Evolutionary conservation across 2,888 invertebrate species (phyloP).

Genomic region (Lithophane socia): DNA sequence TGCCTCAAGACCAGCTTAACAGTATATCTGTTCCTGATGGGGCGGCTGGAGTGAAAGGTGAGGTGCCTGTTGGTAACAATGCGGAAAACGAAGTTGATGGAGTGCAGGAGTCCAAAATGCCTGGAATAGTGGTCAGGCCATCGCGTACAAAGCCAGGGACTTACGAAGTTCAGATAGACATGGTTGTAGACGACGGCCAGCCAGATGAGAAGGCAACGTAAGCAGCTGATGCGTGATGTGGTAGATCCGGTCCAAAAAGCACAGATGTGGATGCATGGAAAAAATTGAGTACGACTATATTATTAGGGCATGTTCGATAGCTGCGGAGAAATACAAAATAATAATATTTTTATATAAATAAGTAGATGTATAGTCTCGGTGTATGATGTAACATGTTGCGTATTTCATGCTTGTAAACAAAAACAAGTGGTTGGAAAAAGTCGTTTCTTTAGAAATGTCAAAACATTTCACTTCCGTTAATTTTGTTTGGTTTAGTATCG

Average conservation of each 20-base stretch:
- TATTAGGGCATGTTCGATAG: conserved; percentile 24
- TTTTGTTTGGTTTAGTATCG: conserved; percentile 37
- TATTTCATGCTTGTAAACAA: conserved; percentile 13
- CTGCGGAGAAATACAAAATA: conserved; percentile 34
- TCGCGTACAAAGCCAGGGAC: conserved; percentile 85
- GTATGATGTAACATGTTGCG: conserved; percentile 29
- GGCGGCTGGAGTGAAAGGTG: conserved; percentile 45
- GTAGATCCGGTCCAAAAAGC: conserved; percentile 15
- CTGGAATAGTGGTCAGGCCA: conserved; percentile 82
- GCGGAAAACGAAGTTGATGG: conserved; percentile 88
- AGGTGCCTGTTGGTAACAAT: conserved; percentile 76
- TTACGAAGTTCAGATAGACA: conserved; percentile 85
- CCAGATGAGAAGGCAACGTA: conserved; percentile 75
- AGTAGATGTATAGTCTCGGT: conserved; percentile 24
- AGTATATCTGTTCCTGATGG: conserved; percentile 69
- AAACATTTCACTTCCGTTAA: conserved; percentile 32
- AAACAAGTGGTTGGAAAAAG: conserved; percentile 13
- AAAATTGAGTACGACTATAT: conserved; percentile 24
- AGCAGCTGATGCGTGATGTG: conserved; percentile 5
- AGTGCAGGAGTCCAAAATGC: conserved; percentile 83
- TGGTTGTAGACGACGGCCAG: conserved; percentile 85
- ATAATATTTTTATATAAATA: conserved; percentile 25
- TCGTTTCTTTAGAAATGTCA: conserved; percentile 13
- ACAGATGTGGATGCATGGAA: conserved; percentile 12
- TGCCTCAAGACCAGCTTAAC: conserved; percentile 89